These are phyloP conservation scores for Austrolebias charrua DNA, from an alignment of 2,797 vertebrate species.

Conservation along the genomic window DNA sequence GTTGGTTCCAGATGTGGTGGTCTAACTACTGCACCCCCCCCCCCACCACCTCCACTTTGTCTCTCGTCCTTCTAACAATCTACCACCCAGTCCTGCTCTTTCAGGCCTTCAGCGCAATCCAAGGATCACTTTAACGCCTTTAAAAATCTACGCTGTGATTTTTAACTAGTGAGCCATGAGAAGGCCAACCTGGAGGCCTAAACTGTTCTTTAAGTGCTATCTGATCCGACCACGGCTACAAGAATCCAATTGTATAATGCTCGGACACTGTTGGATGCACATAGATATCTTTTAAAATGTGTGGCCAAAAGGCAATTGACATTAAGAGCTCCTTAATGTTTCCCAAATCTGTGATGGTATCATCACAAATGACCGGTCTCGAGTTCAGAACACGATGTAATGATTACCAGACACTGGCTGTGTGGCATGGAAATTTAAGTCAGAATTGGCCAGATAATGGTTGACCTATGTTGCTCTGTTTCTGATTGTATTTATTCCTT, in stretches of 20 bases:
- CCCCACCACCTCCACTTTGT: slow-evolving; percentile 25
- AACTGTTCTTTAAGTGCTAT: slow-evolving; percentile 55
- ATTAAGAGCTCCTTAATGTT: slow-evolving; percentile 40
- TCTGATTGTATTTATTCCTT: too few relatives aligned
- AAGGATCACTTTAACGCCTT: slow-evolving; percentile 67
- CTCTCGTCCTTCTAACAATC: slow-evolving; percentile 40
- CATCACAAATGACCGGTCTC: slow-evolving; percentile 58
- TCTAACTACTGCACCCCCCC: slow-evolving; percentile 45
- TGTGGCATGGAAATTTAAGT: slow-evolving; percentile 52
- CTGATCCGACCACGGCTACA: slow-evolving; percentile 50
- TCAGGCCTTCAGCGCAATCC: slow-evolving; percentile 61
- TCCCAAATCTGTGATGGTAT: slow-evolving; percentile 56
- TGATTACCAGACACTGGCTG: slow-evolving; percentile 67
- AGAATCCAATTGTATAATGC: slow-evolving; percentile 59
- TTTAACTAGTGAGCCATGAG: slow-evolving; percentile 55
- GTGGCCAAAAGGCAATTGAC: slow-evolving; percentile 56
- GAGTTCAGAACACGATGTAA: slow-evolving; percentile 50
- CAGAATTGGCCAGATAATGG: slow-evolving; percentile 24
- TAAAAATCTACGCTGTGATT: slow-evolving; percentile 67
- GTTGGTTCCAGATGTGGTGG: slow-evolving; percentile 93
- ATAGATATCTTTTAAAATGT: slow-evolving; percentile 50
- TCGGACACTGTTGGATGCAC: slow-evolving; percentile 54
- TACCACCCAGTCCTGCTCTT: slow-evolving; percentile 51
- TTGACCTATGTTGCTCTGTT: neutral
- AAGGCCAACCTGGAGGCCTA: slow-evolving; percentile 67